Conservation (phyloP, 2,888 invertebrate species). For the Serrognathus titanus region DNA sequence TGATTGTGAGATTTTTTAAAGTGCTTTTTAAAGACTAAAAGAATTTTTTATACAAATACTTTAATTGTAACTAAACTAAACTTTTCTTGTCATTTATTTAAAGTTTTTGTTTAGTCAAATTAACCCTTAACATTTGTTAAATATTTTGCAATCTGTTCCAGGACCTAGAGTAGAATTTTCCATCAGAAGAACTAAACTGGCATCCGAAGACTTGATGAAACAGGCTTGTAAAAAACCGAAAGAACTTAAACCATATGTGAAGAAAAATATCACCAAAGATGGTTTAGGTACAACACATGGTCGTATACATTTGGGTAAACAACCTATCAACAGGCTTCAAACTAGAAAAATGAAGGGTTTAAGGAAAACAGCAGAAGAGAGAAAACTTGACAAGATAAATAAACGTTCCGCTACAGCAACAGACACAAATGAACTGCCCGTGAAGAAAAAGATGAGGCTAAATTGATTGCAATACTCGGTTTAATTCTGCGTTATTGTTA, state of each 20-base stretch:
- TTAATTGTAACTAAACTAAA: no score
- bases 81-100: no score
- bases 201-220: conserved; percentile 85
- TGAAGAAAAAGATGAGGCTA: conserved; percentile 4
- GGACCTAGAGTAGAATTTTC: conserved; percentile 88
- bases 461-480: not conserved
- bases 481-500: no score
- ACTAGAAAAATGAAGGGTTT: conserved; percentile 90
- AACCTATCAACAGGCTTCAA: conserved; percentile 79
- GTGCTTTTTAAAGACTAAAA: no score
- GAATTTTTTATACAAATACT: no score
- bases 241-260: conserved; percentile 72
- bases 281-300: conserved; percentile 86
- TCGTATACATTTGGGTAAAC: conserved; percentile 89
- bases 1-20: no score
- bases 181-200: conserved; percentile 81
- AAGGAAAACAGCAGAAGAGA: conserved; percentile 69
- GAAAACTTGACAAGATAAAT: conserved; percentile 51
- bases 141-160: conserved; percentile 27
- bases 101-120: not conserved
- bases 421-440: conserved; percentile 6
- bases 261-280: conserved; percentile 89
- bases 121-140: not conserved
- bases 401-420: conserved; percentile 10
- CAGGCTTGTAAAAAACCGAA: conserved; percentile 77